Conservation (phyloP, 1,140 invertebrate genomes). For the Xylocopa sonorina region DNA sequence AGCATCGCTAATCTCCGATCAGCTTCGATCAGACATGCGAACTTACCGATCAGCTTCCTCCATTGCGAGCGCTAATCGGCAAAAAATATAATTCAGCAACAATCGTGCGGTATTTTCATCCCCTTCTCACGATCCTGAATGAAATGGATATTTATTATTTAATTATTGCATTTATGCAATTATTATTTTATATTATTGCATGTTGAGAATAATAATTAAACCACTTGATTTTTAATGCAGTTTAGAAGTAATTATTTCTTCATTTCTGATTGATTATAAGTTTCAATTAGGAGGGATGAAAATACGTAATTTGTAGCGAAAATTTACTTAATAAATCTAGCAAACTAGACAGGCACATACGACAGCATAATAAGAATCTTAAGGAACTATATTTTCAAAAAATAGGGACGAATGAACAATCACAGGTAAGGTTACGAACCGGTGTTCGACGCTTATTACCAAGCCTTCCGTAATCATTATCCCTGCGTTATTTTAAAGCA, state of each 20-base stretch:
- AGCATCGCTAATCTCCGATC: not conserved
- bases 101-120: not conserved
- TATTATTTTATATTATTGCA: too few species aligned
- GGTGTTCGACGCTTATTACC: not conserved
- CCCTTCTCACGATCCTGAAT: not conserved
- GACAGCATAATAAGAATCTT: not conserved
- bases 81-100: not conserved
- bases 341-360: not conserved
- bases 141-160: not conserved
- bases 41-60: not conserved
- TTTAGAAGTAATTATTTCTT: too few species aligned
- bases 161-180: not conserved
- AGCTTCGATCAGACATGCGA: not conserved
- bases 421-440: conserved; percentile 15
- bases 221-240: too few species aligned
- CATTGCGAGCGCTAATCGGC: not conserved
- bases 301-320: too few species aligned
- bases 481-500: not conserved
- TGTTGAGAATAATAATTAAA: too few species aligned
- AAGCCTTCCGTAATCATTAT: not conserved
- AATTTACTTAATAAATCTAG: not conserved
- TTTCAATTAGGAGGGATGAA: not conserved
- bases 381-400: conserved; percentile 4
- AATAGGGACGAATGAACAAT: conserved; percentile 25
- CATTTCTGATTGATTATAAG: too few species aligned